These are phyloP conservation scores for Sarcophaga variegata DNA, from an alignment of 2,888 invertebrate genomes.

Conservation along the genomic window DNA sequence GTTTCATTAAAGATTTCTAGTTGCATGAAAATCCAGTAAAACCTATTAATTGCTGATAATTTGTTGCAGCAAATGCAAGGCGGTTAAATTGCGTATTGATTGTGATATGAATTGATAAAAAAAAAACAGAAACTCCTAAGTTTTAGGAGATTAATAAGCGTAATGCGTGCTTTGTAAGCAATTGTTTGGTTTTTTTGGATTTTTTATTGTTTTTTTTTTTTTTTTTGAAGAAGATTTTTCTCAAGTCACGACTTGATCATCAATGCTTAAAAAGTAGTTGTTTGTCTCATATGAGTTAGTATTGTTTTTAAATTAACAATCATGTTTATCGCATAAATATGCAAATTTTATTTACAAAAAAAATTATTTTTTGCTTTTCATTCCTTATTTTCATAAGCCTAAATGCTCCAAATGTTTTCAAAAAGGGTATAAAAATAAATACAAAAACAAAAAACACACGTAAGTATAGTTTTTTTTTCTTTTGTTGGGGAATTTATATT, in stretches of 20 bases:
- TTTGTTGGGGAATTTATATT: conserved; percentile 71
- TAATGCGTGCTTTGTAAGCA: neutral
- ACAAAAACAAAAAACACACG: conserved; percentile 18
- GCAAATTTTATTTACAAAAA: conserved; percentile 58
- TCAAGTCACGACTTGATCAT: conserved; percentile 48
- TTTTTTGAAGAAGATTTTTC: conserved; percentile 14
- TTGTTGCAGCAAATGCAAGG: neutral
- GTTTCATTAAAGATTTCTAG: conserved; percentile 2
- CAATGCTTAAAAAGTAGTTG: conserved; percentile 5
- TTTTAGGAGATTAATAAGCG: neutral
- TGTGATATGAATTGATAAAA: neutral
- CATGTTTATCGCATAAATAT: conserved; percentile 67
- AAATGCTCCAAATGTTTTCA: conserved; percentile 35
- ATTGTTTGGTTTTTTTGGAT: neutral
- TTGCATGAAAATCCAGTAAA: conserved; percentile 3
- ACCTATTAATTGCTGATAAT: neutral
- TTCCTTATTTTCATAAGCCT: neutral
- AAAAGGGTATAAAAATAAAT: conserved; percentile 13
- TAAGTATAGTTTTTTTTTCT: neutral
- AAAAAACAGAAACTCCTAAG: neutral
- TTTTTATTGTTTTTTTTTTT: neutral
- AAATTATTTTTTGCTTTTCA: neutral
- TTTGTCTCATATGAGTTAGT: conserved; percentile 17
- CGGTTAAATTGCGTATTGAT: neutral
- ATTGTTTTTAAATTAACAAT: conserved; percentile 67